Base-by-base conservation (phyloP, 2,113 vertebrate species). In the Siniperca knerii region DNA sequence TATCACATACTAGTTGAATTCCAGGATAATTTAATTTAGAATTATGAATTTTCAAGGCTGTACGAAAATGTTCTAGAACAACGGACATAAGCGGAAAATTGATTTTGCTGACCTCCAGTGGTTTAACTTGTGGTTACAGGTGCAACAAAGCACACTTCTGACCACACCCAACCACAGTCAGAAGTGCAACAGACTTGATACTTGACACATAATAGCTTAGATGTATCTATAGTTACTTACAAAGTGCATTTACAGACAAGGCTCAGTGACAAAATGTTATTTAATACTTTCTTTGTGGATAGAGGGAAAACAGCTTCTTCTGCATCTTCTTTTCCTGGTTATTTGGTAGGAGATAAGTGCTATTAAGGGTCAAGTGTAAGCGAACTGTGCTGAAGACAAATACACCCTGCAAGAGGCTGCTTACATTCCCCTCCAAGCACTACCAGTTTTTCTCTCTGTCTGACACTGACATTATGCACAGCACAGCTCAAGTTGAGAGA, bases 401-500 rank as follows among this genome's bases (percentile, higher is more conserved):
- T 61, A 23, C 68, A 0, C 8, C 55, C 35, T 50, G 13, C 54
- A 66, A 74, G 61, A 58, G 0, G 52, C 69, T 12, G 55, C 55
- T 57, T 13, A 60, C 40, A 72, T 85, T 76, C 20, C 54, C 80
- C 75, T 76, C 23, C 52, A 11, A 79, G 83, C 69, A 8, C 78
- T 2, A 13, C 16, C 50, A 8, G 57, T 75, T 61, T 68, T 72
- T 82, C 78, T 54, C 66, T 68, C 40, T 71, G 64, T 74, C 79
- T 65, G 75, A 83, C 10, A 0, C 65, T 89, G 73, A 88, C 55
- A 48, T 66, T 2, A 29, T 79, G 77, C 86, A 76, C 25, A 69
- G 69, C 52, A 29, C 86, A 75, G 65, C 83, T 89, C 42, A 48
- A 86, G 58, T 8, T 84, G 68, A 77, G 77, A 75, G 75, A 72